Percentiles rank a stretch among this genome's conserved stretches.
These are phyloP conservation scores for Megaceryle torquata DNA, from an alignment of 2,113 vertebrate genomes.

Conservation along the genomic window DNA sequence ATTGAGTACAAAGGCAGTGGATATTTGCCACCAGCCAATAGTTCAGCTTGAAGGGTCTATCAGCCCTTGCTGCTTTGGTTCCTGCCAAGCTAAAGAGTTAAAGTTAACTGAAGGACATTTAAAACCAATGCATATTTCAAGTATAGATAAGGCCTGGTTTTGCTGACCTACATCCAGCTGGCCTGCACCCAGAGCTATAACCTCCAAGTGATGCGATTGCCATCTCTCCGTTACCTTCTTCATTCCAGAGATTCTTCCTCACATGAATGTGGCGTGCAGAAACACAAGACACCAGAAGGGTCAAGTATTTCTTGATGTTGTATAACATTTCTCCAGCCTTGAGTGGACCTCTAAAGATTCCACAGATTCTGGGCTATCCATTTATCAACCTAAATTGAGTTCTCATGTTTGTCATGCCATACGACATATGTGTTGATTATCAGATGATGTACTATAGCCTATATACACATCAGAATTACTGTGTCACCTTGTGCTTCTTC, in stretches of 20 bases:
- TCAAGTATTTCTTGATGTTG: conserved; percentile 1
- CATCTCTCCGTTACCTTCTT: not conserved
- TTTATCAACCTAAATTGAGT: conserved; percentile 44
- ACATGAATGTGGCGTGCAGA: not conserved
- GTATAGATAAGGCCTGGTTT: not conserved
- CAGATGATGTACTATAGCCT: not conserved
- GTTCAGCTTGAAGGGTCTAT: not conserved
- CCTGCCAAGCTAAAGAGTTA: not conserved
- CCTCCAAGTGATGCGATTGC: not conserved
- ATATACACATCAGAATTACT: not conserved
- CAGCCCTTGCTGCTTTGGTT: not conserved
- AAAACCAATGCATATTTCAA: conserved; percentile 11
- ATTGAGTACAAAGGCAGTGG: not conserved
- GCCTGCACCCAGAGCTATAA: not conserved
- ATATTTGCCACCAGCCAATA: not conserved
- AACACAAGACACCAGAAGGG: not conserved
- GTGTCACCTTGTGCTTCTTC: not conserved
- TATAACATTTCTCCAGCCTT: not conserved
- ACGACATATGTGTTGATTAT: not conserved
- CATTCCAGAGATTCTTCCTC: not conserved
- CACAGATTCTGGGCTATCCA: conserved; percentile 38
- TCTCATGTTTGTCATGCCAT: not conserved
- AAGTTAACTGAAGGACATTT: not conserved
- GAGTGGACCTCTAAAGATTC: conserved; percentile 17
- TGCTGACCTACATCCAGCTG: conserved; percentile 5